Percentiles rank a stretch among this genome's conserved stretches.
Conservation (phyloP, 1,140 invertebrate species). For the Drosophila azteca region DNA sequence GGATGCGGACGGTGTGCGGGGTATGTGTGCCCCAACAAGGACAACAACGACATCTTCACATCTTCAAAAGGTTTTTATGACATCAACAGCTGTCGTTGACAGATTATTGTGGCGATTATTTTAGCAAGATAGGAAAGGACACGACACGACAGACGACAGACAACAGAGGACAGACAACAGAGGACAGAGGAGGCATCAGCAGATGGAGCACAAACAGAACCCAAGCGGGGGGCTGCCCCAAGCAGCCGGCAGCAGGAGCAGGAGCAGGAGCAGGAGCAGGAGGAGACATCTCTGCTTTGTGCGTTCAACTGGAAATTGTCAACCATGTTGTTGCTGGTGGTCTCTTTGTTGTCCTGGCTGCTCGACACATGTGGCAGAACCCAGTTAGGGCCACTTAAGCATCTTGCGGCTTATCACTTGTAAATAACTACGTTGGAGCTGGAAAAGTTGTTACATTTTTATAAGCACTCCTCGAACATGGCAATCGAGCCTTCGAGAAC, state of each 20-base stretch:
- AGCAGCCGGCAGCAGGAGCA: not conserved
- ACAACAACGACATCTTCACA: slow-evolving; percentile 65
- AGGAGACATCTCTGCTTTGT: slow-evolving; percentile 54
- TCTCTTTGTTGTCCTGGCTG: slow-evolving; percentile 30
- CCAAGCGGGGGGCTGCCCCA: slow-evolving; percentile 17
- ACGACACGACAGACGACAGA: too few species aligned
- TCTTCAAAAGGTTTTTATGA: slow-evolving; percentile 83
- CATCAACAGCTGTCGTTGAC: slow-evolving; percentile 83
- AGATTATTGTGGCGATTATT: slow-evolving; percentile 83
- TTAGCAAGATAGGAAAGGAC: slow-evolving; percentile 44
- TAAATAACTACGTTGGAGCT: slow-evolving; percentile 51
- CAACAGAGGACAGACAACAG: slow-evolving; percentile 9
- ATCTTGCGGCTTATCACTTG: slow-evolving; percentile 61
- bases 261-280: slow-evolving; percentile 8
- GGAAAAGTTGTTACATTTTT: slow-evolving; percentile 56
- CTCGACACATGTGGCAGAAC: slow-evolving; percentile 49
- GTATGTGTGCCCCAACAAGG: slow-evolving; percentile 39
- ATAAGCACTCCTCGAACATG: not conserved
- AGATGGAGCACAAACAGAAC: slow-evolving; percentile 20
- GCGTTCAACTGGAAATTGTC: slow-evolving; percentile 78
- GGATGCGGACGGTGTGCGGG: slow-evolving; percentile 15
- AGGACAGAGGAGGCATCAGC: slow-evolving; percentile 24
- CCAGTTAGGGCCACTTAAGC: slow-evolving; percentile 40
- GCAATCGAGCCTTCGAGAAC: not conserved
- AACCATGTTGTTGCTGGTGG: slow-evolving; percentile 65